Base-by-base conservation (phyloP, 2,888 invertebrate species). In the Callyntrura guangdongensis region DNA sequence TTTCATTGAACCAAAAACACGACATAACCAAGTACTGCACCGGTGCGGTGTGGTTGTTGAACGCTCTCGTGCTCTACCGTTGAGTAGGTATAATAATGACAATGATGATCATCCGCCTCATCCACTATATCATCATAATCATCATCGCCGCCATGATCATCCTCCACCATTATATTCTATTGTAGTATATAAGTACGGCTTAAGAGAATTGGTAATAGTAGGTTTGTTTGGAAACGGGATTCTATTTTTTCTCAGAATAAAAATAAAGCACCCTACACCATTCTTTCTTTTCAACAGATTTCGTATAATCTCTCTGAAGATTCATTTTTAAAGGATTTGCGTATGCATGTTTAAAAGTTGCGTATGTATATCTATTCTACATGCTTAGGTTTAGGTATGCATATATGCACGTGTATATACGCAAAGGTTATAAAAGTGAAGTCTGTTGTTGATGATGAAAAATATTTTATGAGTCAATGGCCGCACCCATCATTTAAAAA, bases 401-500 rank as follows among this genome's bases (percentile, higher is more conserved):
- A 8, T 56, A 56, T n/a, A 56, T 14, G 4, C n/a, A 5, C 53
- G 11, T 53, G 56, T 17, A n/a, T 56, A 14, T 5, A 53, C 56
- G 4, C 14, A n/a, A 17, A n/a, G n/a, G 12, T n/a, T 17, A 5
- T n/a, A 56, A n/a, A n/a, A 53, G 2, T 53, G 14, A 14, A 53
- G 53, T 27, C 67, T 27, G 12, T n/a, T 69, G 67, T 11, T 69
- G 67, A 36, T 69, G 4, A 69, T 9, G 12, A 27, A 69, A 69
- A 27, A 49, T 83, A 49, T 36, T 4, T 36, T 36, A 6, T 49
- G 83, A 83, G 83, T 53, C 83, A 83, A 67, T 83, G 49, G 67
- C 67, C 83, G 84, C 84, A 49, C 84, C 72, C 84, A 85, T 69
- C 84, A 72, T 85, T 72, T 72, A 72, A 20, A 61, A 67, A 20